Evolutionary conservation across 2,888 invertebrate genomes (phyloP), one percentile per base, ranked within the genome.

Genomic region (Gymnocheta viridis): DNA sequence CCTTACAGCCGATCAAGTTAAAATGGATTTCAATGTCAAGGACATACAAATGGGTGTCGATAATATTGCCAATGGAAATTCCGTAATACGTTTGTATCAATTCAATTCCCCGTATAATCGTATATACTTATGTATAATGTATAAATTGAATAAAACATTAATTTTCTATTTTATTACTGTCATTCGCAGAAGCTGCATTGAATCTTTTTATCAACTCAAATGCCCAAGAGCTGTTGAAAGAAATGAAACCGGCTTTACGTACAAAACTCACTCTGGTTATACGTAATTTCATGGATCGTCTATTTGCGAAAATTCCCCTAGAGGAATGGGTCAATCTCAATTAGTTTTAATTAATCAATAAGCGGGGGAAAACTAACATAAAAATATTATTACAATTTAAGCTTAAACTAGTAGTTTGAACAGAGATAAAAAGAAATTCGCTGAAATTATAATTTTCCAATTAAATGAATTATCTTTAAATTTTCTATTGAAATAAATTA

Each of bases 171-270:
- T 60, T 22, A 38, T 62, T 22, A 74, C 27, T 44, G 14, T 10
- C 24, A 54, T 24, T 82, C 85, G 27, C 93, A 97, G 97, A 96
- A 91, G 96, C 96, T 17, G 97, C 96, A 14, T 91, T 97, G 84
- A 97, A 97, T 92, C 93, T 96, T 60, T 97, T 97, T 92, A 97
- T 97, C 91, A 97, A 97, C 91, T 95, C 96, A 1, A 96, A 97
- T 91, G 95, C 96, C 0, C 96, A 97, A 89, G 97, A 97, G 86
- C 92, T 97, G 14, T 92, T 97, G 58, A 96, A 96, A 89, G 97
- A 97, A 92, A 97, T 97, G 97, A 97, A 97, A 89, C 97, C 97
- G 0, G 95, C 96, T 88, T 93, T 97, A 77, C 95, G 96, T 89
- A 93, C 94, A 84, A 96, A 97, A 91, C 93, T 97, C 32, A 94